These are phyloP conservation scores for Nudaria mundana DNA, from an alignment of 2,888 invertebrate genomes.

Conservation along the genomic window DNA sequence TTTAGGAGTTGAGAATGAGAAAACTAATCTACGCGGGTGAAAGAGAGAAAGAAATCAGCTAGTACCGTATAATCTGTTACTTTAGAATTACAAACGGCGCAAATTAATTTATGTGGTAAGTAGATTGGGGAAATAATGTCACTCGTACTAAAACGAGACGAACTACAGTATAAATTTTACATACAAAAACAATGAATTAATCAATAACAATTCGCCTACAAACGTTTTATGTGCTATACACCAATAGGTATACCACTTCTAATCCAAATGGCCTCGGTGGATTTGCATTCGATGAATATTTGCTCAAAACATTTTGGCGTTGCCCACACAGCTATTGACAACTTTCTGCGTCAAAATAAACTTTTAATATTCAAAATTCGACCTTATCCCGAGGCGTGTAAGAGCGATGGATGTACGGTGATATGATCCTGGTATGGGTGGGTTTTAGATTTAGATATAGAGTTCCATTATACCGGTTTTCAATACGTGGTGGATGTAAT, in stretches of 20 bases:
- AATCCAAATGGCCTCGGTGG: constrained; percentile 58
- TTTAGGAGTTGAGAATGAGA: no score
- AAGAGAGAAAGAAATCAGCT: no score
- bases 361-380: constrained; percentile 27
- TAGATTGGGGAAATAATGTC: no score
- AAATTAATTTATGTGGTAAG: no score
- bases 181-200: constrained; percentile 12
- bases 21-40: no score
- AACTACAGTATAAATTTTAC: neutral
- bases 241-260: constrained; percentile 48
- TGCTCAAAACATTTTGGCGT: constrained; percentile 68
- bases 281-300: constrained; percentile 75
- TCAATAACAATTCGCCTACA: constrained; percentile 30
- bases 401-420: constrained; percentile 1
- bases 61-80: no score
- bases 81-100: no score
- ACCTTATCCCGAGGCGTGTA: constrained; percentile 30
- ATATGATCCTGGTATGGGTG: constrained; percentile 29
- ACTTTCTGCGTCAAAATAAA: constrained; percentile 37
- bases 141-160: no score
- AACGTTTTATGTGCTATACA: constrained; percentile 31
- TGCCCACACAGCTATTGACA: constrained; percentile 51
- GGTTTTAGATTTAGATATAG: constrained; percentile 40
- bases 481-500: constrained; percentile 32
- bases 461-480: constrained; percentile 36